Percentiles rank a stretch among this genome's conserved stretches.
phyloP scores from a whole-genome alignment of 1,140 invertebrate species.

The Gyrodactylus bullatarudis region DNA sequence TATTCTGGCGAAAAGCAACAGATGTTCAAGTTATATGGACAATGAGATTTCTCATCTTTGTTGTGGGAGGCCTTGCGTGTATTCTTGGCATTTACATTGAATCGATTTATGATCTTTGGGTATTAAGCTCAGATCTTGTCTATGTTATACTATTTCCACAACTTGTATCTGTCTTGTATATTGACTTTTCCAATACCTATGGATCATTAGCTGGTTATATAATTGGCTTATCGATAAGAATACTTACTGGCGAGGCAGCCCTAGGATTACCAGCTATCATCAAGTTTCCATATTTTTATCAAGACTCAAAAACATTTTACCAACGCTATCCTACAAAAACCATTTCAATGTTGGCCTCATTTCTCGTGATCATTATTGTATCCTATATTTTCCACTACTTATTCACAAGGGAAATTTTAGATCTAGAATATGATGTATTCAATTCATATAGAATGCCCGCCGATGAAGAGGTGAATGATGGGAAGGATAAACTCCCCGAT shows the following conservation, averaged over 20 bases:
- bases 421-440: not conserved
- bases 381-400: conserved; percentile 12
- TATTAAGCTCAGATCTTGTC: conserved; percentile 70
- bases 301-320: conserved; percentile 19
- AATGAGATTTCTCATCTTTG: conserved; percentile 58
- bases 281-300: conserved; percentile 49
- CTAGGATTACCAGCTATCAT: conserved; percentile 45
- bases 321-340: conserved; percentile 29
- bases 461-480: not conserved
- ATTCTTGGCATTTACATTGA: conserved; percentile 76
- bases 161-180: conserved; percentile 80
- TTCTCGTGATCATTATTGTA: conserved; percentile 26
- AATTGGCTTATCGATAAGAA: conserved; percentile 45
- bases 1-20: conserved; percentile 42
- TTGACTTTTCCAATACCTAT: conserved; percentile 44
- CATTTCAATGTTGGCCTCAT: conserved; percentile 26
- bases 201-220: conserved; percentile 49
- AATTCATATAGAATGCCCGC: not conserved
- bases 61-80: conserved; percentile 62
- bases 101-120: conserved; percentile 79
- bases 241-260: conserved; percentile 50
- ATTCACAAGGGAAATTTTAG: not conserved
- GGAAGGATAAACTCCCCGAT: not conserved
- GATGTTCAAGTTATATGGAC: conserved; percentile 38
- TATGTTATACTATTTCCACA: conserved; percentile 92